A percentile compares a stretch with the other conserved stretches of the same genome.
Evolutionary conservation across 1,140 invertebrate genomes (phyloP).

Genomic region (Lordiphosa stackelbergi): DNA sequence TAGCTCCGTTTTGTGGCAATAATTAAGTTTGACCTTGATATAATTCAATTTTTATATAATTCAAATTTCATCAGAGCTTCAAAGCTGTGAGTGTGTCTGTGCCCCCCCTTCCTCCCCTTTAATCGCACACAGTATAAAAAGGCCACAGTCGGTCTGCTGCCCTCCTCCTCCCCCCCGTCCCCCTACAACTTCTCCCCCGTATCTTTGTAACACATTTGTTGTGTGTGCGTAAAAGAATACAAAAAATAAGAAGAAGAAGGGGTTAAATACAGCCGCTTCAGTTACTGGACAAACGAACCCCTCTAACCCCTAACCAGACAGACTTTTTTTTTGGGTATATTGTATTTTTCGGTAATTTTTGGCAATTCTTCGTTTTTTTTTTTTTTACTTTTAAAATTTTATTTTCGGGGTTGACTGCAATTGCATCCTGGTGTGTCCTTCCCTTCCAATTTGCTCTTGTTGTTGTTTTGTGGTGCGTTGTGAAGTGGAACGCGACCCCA

Average conservation of each 20-base stretch:
- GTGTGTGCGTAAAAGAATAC: neutral
- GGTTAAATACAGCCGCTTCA: no score
- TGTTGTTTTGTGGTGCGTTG: constrained; percentile 49
- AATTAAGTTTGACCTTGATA: no score
- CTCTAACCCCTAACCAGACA: no score
- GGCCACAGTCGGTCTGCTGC: constrained; percentile 48
- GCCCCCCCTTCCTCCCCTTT: no score
- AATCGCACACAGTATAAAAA: constrained; percentile 29
- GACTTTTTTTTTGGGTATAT: constrained; percentile 4
- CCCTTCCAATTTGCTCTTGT: constrained; percentile 6
- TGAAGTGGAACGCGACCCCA: constrained; percentile 62
- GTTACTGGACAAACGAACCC: no score
- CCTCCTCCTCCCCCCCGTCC: no score
- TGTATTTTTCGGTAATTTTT: constrained; percentile 45
- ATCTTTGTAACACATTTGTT: constrained; percentile 42
- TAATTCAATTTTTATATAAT: no score
- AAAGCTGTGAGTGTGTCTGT: neutral
- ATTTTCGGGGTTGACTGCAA: constrained; percentile 67
- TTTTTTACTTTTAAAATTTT: constrained; percentile 9
- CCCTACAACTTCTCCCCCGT: constrained; percentile 1
- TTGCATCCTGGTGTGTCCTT: constrained; percentile 45
- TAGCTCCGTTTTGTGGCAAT: no score
- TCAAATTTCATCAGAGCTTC: neutral
- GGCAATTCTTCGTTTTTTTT: constrained; percentile 39
- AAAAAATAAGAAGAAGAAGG: no score